Evolutionary conservation across 2,888 invertebrate genomes (phyloP).

Genomic region (Agriopis leucophaearia): DNA sequence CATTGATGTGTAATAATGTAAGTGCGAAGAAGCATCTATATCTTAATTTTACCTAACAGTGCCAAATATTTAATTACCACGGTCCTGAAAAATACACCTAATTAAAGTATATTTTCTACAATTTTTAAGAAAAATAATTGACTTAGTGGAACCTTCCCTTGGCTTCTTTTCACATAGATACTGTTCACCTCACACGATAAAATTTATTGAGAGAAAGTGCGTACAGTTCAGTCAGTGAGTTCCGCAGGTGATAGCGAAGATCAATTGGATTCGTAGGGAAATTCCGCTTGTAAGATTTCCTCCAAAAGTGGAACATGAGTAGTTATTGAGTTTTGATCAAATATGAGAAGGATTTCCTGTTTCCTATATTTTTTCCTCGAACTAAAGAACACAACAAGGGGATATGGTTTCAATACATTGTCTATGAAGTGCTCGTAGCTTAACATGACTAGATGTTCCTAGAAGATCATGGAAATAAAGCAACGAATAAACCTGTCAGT

Average conservation of each 20-base stretch:
- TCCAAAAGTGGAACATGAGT: conserved; percentile 36
- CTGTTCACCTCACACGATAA: conserved; percentile 26
- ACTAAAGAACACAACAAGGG: conserved; percentile 14
- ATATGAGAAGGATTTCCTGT: conserved; percentile 33
- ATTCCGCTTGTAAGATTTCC: conserved; percentile 39
- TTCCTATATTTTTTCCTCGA: conserved; percentile 29
- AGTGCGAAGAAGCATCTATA: too few species aligned
- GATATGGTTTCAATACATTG: conserved; percentile 23
- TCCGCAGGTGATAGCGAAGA: conserved; percentile 38
- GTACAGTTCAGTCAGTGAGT: conserved; percentile 44
- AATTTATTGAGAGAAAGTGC: conserved; percentile 48
- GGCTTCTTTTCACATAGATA: conserved; percentile 6
- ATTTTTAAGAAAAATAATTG: neutral
- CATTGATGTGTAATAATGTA: too few species aligned
- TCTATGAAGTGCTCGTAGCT: conserved; percentile 7
- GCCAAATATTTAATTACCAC: too few species aligned
- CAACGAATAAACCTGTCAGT: too few species aligned
- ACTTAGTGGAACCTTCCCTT: neutral
- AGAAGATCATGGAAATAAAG: too few species aligned
- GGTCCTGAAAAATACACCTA: too few species aligned
- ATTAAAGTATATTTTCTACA: neutral
- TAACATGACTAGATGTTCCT: too few species aligned
- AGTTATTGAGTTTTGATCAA: conserved; percentile 37
- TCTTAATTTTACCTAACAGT: too few species aligned
- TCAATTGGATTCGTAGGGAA: conserved; percentile 43